Evolutionary conservation across 2,888 invertebrate genomes (phyloP), one percentile per base, ranked within the genome.

Genomic region (Vesta saturnalis): DNA sequence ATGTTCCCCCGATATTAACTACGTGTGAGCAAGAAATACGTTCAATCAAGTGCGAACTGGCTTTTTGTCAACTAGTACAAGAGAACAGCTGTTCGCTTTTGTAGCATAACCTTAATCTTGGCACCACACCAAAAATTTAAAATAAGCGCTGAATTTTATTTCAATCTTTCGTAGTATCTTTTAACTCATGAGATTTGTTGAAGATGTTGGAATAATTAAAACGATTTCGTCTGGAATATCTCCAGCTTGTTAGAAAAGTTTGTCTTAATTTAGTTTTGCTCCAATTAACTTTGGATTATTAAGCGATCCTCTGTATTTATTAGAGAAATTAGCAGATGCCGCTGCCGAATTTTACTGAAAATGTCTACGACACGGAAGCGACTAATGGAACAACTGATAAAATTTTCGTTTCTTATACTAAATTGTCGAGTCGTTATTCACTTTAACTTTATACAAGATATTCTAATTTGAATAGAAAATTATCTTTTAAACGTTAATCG

Each of bases 261-360:
- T 69, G 67, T 65, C 73, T 75, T 72, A 73, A 73, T 74, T 73
- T 72, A 72, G 74, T 76, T 77, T 76, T 76, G 73, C 75, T 73
- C 70, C 73, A 76, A 77, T 76, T 76, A 76, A 76, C 74, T 73
- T 73, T 71, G 73, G 73, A 75, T 75, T 76, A 75, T 74, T 70
- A 74, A 72, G 73, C 74, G 75, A 76, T 76, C 63, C 65, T 71
- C 67, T 65, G 63, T 66, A 70, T 70, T 70, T 69, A 69, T 69
- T 69, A 69, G 62, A 55, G 69, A 69, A 69, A 69, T 69, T 69
- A 69, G 64, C 68, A 69, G 68, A 69, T 69, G 68, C 68, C 68
- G 68, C 56, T 69, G 60, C 64, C 64, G 68, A 69, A 69, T 64
- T 64, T 69, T 64, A 57, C 60, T 58, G 57, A 56, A 64, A 67